Conservation (phyloP, 2,113 vertebrate species). For the Cnemophilus loriae region DNA sequence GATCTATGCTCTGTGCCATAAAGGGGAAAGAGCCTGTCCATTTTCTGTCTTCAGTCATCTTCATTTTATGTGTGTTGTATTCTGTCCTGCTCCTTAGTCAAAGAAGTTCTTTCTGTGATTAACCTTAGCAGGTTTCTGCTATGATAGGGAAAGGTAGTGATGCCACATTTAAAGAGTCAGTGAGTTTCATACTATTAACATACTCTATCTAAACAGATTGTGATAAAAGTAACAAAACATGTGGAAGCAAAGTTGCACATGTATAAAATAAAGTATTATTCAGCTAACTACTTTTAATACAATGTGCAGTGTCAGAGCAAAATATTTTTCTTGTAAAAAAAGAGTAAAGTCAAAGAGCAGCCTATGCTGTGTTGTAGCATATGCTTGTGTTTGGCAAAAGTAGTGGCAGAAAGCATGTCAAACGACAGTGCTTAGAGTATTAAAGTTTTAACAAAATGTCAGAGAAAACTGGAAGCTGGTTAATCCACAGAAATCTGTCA, state of each 20-base stretch:
- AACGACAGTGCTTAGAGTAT: conserved; percentile 58
- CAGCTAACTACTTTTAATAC: background rate
- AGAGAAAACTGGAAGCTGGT: conserved; percentile 62
- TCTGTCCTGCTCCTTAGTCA: background rate
- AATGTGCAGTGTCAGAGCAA: background rate
- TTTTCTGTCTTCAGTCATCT: background rate
- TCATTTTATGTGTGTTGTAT: background rate
- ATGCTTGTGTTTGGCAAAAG: conserved; percentile 55
- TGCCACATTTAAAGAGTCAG: background rate
- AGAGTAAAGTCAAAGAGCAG: background rate
- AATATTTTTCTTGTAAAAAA: background rate
- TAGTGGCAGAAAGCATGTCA: conserved; percentile 62
- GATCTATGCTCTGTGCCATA: background rate
- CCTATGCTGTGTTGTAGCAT: conserved; percentile 53
- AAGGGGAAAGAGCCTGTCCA: background rate
- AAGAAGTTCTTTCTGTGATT: background rate
- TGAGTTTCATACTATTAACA: background rate
- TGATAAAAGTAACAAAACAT: background rate
- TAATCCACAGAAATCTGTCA: conserved; percentile 74
- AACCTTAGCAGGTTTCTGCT: background rate
- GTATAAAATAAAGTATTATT: background rate
- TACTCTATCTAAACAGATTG: background rate
- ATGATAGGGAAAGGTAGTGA: background rate
- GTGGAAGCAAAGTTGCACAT: background rate
- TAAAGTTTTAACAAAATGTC: conserved; percentile 75